Evolutionary conservation across 2,888 invertebrate genomes (phyloP), one percentile per base, ranked within the genome.

Genomic region (Hypselothyrea guttata): DNA sequence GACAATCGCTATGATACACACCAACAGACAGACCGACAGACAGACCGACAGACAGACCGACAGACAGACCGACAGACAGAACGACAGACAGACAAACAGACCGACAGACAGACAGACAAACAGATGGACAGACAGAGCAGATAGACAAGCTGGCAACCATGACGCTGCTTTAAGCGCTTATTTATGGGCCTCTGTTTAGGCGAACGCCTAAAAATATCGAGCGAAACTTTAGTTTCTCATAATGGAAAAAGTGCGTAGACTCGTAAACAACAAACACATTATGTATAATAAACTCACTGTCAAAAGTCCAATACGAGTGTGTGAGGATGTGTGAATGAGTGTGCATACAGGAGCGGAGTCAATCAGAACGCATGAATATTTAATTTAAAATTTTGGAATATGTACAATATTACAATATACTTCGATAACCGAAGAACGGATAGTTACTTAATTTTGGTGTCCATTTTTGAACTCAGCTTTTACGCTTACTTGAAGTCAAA

Each of bases 251-350:
- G 70, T 72, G 61, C 73, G 73, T 66, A 47, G 16, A 11, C 59
- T 70, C 57, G 67, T 67, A 61, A 70, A 62, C 61, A 75, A 62
- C 70, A 73, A 49, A 48, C 47, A 53, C 71, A 64, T 71, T 59
- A 61, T 56, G 38, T 45, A 41, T 51, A 63, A 69, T 51, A 49
- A 69, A 49, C 55, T 22, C 15, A 12, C 1, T 13, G 33, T 8
- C 9, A 22, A 5, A 35, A 13, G 33, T 11, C 12, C 45, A 30
- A 7, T 45, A 7, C 28, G 12, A 38, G n/a, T 35, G 16, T 27
- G 42, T 35, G 46, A 28, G 11, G 37, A 8, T 27, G 18, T 13
- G 33, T 16, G 30, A 22, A 16, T 41, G 45, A 2, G 38, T 30
- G 13, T 12, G n/a, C 18, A 12, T 1, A 7, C 55, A 53, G 65